Percentiles rank a stretch among this genome's conserved stretches.
phyloP scores from a whole-genome alignment of 23 tunicate species.

The Ascidia mentula region DNA sequence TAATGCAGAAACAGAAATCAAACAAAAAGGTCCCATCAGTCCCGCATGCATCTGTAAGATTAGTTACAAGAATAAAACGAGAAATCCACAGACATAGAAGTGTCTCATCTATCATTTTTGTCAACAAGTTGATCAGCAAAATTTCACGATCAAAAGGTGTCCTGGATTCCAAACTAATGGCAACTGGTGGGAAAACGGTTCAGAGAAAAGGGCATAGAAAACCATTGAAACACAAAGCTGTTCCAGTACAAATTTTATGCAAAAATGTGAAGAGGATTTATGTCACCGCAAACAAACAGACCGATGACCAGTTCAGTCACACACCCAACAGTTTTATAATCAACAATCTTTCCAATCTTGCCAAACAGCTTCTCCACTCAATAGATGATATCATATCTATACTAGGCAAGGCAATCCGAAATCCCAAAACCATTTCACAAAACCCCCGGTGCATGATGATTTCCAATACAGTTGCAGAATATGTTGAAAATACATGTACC shows the following conservation, averaged over 20 bases:
- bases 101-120: too few relatives aligned
- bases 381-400: background rate
- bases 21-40: background rate
- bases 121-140: too few relatives aligned
- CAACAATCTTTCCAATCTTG: background rate
- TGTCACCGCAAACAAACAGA: background rate
- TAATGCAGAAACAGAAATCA: background rate
- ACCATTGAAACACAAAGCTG: background rate
- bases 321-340: background rate
- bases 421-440: background rate
- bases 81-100: too few relatives aligned
- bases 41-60: background rate
- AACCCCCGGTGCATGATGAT: background rate
- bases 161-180: background rate
- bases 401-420: background rate
- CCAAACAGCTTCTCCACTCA: background rate
- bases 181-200: background rate
- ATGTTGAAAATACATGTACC: background rate
- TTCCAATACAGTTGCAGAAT: background rate
- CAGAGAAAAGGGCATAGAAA: background rate
- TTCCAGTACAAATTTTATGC: background rate
- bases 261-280: background rate
- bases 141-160: too few relatives aligned
- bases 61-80: background rate
- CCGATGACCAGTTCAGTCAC: background rate